Evolutionary conservation across 1,140 invertebrate species (phyloP), one percentile per base, ranked within the genome.

Genomic region (Rhagoletis zephyria): DNA sequence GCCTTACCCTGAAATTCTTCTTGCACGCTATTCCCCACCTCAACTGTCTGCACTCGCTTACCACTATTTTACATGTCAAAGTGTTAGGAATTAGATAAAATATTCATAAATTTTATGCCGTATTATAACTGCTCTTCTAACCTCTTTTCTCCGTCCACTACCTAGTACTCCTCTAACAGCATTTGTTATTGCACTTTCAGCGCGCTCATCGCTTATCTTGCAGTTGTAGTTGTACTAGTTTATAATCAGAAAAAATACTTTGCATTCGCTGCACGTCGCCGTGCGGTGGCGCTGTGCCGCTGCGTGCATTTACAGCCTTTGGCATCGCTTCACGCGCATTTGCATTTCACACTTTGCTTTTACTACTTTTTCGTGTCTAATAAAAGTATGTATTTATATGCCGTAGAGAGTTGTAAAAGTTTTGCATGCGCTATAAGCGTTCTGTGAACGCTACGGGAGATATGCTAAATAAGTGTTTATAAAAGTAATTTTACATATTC

Each of bases 61-160:
- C 3, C 42, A 81, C 74, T 30, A 56, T 81, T 81, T 81, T 81
- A 81, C 74, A 81, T 81, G 56, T 81, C 74, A 81, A 81, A 81
- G 74, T 81, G 74, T 81, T 81, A 81, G 74, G 74, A 81, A 81
- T 81, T 81, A 81, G 74, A 81, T 81, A 81, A 81, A 81, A 81
- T 81, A 81, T 81, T 81, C 74, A 81, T 81, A 81, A 81, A 81
- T 81, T 81, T 81, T 81, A 81, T 81, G 48, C n/a, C 42, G 48
- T 56, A 81, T 56, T 81, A 19, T 81, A n/a, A 51, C 45, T 19
- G 14, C 48, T 6, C 74, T 48, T 45, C 67, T 40, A 9, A 63
- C 42, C 67, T 12, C 19, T 10, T 7, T 30, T 30, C 30, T 30
- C 48, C 9, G 6, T 1, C 74, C 2, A n/a, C 51, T 59, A 3